Percentiles rank a stretch among this genome's conserved stretches.
Evolutionary conservation across 2,797 vertebrate genomes (phyloP).

Genomic region (Numenius phaeopus): DNA sequence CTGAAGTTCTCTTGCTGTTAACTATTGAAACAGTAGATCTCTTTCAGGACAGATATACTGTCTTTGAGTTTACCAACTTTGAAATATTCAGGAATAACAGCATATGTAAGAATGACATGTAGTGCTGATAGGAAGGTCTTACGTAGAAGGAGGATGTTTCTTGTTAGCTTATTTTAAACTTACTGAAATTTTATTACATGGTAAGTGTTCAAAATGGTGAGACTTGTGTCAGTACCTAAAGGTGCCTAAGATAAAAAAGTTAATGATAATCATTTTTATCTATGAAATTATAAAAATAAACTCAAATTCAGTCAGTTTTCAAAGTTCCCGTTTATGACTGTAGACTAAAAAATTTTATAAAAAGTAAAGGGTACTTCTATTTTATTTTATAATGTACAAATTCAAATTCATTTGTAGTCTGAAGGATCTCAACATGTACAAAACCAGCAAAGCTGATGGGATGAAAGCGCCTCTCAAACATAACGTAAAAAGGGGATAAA

Average conservation of each 20-base stretch:
- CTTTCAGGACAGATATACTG: not conserved
- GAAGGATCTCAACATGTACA: not conserved
- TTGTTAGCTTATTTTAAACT: not conserved
- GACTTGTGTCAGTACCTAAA: not conserved
- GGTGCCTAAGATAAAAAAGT: not conserved
- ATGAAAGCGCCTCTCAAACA: slow-evolving; percentile 34
- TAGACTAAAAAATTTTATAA: not conserved
- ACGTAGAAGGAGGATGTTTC: not conserved
- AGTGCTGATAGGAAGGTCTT: not conserved
- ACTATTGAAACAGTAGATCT: not conserved
- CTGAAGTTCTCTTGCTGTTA: not conserved
- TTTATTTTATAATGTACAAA: not conserved
- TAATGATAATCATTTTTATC: not conserved
- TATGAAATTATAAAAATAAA: not conserved
- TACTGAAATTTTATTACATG: not conserved
- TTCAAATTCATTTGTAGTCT: slow-evolving; percentile 27
- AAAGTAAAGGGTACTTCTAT: not conserved
- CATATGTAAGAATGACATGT: not conserved
- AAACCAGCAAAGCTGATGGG: not conserved
- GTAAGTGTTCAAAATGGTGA: not conserved
- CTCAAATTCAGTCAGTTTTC: not conserved
- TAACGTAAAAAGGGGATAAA: not conserved
- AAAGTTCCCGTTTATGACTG: not conserved
- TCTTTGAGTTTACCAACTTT: not conserved
- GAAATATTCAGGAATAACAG: not conserved